These are phyloP conservation scores for Diaprepes abbreviatus DNA, from an alignment of 2,888 invertebrate species.

Conservation along the genomic window DNA sequence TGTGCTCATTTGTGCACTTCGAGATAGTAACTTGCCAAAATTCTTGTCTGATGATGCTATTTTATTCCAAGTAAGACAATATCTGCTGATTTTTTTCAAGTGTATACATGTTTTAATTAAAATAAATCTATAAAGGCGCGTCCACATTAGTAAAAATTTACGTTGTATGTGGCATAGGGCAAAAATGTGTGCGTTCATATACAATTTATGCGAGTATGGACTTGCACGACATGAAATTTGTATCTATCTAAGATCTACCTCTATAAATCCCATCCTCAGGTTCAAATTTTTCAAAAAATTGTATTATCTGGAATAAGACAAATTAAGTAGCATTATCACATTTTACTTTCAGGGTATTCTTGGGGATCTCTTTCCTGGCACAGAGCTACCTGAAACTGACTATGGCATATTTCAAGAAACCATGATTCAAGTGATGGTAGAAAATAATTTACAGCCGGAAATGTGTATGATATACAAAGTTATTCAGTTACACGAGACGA, in stretches of 20 bases:
- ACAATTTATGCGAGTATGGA: no score
- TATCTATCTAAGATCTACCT: no score
- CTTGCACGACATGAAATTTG: no score
- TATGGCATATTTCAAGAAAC: constrained; percentile 82
- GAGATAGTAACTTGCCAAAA: constrained; percentile 93
- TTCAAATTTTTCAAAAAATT: no score
- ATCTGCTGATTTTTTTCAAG: not conserved
- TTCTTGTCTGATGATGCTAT: constrained; percentile 88
- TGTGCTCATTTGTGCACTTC: constrained; percentile 85
- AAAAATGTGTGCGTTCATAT: no score
- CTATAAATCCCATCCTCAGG: no score
- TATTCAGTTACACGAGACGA: constrained; percentile 90
- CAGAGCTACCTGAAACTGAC: constrained; percentile 82
- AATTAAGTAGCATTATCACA: no score
- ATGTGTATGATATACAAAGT: constrained; percentile 78
- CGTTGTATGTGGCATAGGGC: no score
- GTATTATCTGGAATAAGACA: no score
- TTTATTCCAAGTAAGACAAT: constrained; percentile 75
- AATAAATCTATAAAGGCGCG: no score
- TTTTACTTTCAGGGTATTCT: constrained; percentile 78
- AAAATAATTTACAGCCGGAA: constrained; percentile 78
- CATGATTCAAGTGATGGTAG: constrained; percentile 70
- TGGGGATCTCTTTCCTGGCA: constrained; percentile 90
- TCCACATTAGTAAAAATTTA: no score
- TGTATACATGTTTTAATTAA: no score